Evolutionary conservation across 2,797 vertebrate genomes (phyloP).

Genomic region (Enteromius anoplus): DNA sequence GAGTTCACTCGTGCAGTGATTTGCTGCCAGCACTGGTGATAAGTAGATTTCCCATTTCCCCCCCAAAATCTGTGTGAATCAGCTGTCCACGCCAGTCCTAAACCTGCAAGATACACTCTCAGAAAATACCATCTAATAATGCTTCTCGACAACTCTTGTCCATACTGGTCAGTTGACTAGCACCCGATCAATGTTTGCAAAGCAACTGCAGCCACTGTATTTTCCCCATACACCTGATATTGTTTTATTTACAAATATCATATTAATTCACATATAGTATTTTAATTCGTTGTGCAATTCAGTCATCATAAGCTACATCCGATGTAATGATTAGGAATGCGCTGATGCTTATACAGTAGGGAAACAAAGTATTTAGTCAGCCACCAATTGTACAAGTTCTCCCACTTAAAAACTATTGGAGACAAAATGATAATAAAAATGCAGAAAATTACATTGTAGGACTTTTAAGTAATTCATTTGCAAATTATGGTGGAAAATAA

Average conservation of each 20-base stretch:
- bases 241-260: not conserved
- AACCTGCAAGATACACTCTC: not conserved
- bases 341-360: too few species aligned
- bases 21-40: too few species aligned
- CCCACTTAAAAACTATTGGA: too few species aligned
- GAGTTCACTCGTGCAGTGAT: not conserved
- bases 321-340: not conserved
- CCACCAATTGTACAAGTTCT: too few species aligned
- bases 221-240: not conserved
- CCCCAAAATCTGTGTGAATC: not conserved
- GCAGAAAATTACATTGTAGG: too few species aligned
- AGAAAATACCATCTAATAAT: not conserved
- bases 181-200: not conserved
- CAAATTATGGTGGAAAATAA: too few species aligned
- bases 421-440: too few species aligned
- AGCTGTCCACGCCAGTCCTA: not conserved
- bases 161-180: not conserved
- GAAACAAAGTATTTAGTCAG: too few species aligned
- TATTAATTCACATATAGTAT: not conserved
- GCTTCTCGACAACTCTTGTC: not conserved
- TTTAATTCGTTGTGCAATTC: not conserved
- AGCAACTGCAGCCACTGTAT: not conserved
- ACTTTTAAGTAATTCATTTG: too few species aligned
- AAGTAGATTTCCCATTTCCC: not conserved
- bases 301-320: not conserved